Percentiles rank a stretch among this genome's conserved stretches.
Evolutionary conservation across 2,113 vertebrate genomes (phyloP).

Genomic region (Corythoichthys haematopterus): DNA sequence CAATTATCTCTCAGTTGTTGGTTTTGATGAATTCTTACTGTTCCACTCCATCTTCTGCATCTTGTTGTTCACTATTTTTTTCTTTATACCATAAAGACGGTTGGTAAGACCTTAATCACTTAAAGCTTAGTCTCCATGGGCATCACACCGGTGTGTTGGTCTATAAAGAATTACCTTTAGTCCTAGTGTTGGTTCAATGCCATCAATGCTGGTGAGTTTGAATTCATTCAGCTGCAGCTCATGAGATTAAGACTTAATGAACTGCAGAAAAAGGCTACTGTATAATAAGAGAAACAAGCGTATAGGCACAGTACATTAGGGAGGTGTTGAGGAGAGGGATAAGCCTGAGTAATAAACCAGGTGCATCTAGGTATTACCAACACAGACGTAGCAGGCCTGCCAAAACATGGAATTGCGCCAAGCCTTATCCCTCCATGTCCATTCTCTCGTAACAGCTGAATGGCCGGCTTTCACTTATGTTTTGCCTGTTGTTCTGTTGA

Average conservation of each 20-base stretch:
- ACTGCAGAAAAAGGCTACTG: conserved; percentile 35
- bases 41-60: no score
- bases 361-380: conserved; percentile 50
- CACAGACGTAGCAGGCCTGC: conserved; percentile 40
- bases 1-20: no score
- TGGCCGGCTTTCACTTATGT: conserved; percentile 2
- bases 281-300: conserved; percentile 30
- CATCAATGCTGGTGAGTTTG: conserved; percentile 27
- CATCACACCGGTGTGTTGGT: conserved; percentile 12
- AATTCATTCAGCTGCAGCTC: conserved; percentile 34
- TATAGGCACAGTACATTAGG: conserved; percentile 34
- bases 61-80: no score
- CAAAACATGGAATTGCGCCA: conserved; percentile 52
- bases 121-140: no score
- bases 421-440: conserved; percentile 21
- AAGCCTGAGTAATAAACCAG: conserved; percentile 59
- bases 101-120: no score
- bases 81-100: no score
- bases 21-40: no score
- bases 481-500: neutral
- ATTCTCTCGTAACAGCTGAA: conserved; percentile 34
- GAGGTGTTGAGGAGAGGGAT: conserved; percentile 57
- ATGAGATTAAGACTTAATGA: conserved; percentile 56
- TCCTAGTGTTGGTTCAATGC: conserved; percentile 10
- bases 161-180: conserved; percentile 25